Percentiles rank a stretch among this genome's conserved stretches.
Conservation (phyloP, 2,797 vertebrate species). For the Heliangelus exortis region DNA sequence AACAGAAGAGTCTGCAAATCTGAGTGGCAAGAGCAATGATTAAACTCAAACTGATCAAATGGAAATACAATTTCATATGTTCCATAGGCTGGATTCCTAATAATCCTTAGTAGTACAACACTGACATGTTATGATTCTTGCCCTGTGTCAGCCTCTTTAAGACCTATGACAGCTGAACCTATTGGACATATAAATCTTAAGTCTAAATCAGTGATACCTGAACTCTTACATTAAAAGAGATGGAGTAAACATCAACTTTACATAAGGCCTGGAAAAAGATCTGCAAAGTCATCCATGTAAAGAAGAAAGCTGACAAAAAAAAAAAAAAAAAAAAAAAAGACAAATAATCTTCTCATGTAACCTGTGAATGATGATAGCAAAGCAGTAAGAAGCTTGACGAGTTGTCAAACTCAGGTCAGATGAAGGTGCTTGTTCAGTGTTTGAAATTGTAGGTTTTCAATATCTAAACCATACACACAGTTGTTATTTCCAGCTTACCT, state of each 20-base stretch:
- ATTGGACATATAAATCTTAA: background rate
- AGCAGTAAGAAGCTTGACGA: slow-evolving; percentile 8
- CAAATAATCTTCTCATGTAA: background rate
- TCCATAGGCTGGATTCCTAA: background rate
- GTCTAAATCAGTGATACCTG: background rate
- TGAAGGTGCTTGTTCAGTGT: background rate
- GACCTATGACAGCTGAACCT: background rate
- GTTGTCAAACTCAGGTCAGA: background rate
- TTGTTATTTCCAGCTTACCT: slow-evolving; percentile 4
- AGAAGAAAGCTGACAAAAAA: background rate
- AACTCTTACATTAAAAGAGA: background rate
- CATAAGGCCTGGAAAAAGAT: background rate
- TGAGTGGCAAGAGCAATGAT: slow-evolving; percentile 34
- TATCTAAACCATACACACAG: background rate
- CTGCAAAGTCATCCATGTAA: background rate
- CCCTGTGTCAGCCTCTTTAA: background rate
- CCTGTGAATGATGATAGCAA: background rate
- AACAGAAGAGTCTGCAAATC: background rate
- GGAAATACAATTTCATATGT: background rate
- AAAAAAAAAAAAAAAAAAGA: background rate
- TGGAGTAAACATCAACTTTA: background rate
- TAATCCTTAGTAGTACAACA: slow-evolving; percentile 4
- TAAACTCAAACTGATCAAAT: slow-evolving; percentile 15
- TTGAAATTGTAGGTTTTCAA: background rate
- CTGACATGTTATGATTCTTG: background rate